A percentile compares a stretch with the other conserved stretches of the same genome.
Conservation (phyloP, 2,888 invertebrate species). For the Linyphia triangularis region DNA sequence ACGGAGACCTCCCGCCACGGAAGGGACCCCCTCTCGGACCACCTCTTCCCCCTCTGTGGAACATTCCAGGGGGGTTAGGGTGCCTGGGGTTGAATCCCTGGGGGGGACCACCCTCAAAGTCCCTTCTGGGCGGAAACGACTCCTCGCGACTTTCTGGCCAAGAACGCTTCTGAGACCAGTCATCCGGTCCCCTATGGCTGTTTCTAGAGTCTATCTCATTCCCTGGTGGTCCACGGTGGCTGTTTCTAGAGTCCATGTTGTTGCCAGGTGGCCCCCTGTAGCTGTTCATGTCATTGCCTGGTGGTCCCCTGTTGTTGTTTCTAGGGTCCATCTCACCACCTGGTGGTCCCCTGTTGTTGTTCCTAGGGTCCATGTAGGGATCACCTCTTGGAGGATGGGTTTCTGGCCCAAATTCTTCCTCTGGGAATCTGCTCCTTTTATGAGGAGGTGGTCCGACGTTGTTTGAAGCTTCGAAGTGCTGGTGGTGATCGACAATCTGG, state of each 20-base stretch:
- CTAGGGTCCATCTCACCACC: background rate
- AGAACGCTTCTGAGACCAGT: constrained; percentile 43
- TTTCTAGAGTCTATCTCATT: background rate
- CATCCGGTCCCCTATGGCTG: constrained; percentile 14
- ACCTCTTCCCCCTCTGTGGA: constrained; percentile 18
- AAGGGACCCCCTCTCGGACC: constrained; percentile 35
- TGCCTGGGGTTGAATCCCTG: constrained; percentile 26
- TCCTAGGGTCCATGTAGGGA: background rate
- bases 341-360: background rate
- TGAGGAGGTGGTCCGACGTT: constrained; percentile 10
- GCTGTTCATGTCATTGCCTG: background rate
- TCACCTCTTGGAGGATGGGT: background rate
- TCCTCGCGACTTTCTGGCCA: constrained; percentile 67
- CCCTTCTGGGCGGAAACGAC: constrained; percentile 16
- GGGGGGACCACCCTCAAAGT: constrained; percentile 41
- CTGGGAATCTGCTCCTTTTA: constrained; percentile 37
- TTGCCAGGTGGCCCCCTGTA: background rate
- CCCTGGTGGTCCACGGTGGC: background rate
- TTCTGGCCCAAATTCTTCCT: constrained; percentile 1
- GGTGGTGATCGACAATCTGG: constrained; percentile 41
- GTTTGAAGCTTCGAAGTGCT: constrained; percentile 42
- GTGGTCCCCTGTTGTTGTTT: background rate
- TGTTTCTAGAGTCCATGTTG: background rate
- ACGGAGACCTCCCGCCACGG: constrained; percentile 47
- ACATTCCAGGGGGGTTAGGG: constrained; percentile 14